These are phyloP conservation scores for Hypomecis atomaria DNA, from an alignment of 2,888 invertebrate genomes.

Conservation along the genomic window DNA sequence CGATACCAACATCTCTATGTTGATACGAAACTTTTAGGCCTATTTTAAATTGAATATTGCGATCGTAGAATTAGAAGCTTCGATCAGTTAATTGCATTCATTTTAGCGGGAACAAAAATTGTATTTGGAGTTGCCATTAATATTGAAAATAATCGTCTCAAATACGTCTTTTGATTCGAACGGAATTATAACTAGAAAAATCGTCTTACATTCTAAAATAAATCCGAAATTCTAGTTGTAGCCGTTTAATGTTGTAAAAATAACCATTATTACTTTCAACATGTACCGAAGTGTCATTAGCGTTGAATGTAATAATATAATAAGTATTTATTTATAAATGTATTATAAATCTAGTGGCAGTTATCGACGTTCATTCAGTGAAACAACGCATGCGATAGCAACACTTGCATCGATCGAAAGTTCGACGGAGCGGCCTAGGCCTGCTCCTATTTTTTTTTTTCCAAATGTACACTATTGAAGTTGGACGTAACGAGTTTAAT, in stretches of 20 bases:
- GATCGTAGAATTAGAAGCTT: background rate
- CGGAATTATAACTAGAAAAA: conserved; percentile 56
- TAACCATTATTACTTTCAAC: conserved; percentile 53
- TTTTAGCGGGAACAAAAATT: conserved; percentile 14
- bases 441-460: conserved; percentile 29
- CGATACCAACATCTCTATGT: conserved; percentile 12
- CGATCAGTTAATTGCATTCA: background rate
- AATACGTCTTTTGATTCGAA: conserved; percentile 55
- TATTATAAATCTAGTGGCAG: conserved; percentile 78
- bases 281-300: conserved; percentile 67
- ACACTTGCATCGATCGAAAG: conserved; percentile 33
- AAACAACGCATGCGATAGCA: conserved; percentile 54
- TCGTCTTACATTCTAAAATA: conserved; percentile 43
- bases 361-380: conserved; percentile 68
- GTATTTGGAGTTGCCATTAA: conserved; percentile 12
- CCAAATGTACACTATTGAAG: conserved; percentile 53
- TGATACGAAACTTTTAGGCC: conserved; percentile 29
- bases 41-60: conserved; percentile 4
- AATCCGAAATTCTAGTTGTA: conserved; percentile 60
- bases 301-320: conserved; percentile 65
- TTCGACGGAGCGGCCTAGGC: no score
- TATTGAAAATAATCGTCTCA: conserved; percentile 44
- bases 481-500: conserved; percentile 54
- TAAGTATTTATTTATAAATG: conserved; percentile 72
- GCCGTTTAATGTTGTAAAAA: conserved; percentile 66